Conservation (phyloP, 2,113 vertebrate genomes). For the Lepisosteus oculatus region DNA sequence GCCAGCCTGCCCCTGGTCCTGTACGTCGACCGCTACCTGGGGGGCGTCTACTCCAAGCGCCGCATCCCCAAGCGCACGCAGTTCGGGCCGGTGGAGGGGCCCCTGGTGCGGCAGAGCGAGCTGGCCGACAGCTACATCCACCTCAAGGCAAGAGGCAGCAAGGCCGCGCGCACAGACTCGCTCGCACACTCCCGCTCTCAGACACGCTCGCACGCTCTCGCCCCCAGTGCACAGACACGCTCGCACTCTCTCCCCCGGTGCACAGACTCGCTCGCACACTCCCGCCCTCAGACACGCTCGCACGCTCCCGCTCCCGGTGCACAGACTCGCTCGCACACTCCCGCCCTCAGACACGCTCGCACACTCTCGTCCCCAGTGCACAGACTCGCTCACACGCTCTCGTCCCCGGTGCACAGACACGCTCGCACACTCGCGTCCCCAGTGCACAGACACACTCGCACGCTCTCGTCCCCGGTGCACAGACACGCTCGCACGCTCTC, state of each 20-base stretch:
- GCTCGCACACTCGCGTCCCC: no score
- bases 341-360: not conserved
- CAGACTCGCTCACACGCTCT: no score
- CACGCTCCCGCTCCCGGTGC: not conserved
- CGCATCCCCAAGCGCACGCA: conserved; percentile 94
- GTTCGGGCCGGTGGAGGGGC: conserved; percentile 93
- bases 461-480: no score
- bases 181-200: not conserved
- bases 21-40: conserved; percentile 89
- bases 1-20: conserved; percentile 91
- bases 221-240: no score
- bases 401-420: no score
- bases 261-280: no score
- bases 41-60: conserved; percentile 90
- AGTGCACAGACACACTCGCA: no score
- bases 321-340: no score
- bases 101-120: conserved; percentile 76
- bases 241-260: no score
- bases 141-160: conserved; percentile 73
- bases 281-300: not conserved
- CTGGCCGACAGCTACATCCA: conserved; percentile 88
- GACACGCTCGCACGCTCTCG: no score
- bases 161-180: not conserved
- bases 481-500: no score
- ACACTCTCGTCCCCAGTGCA: not conserved